Evolutionary conservation across 2,113 vertebrate species (phyloP).

Genomic region (Charadrius vociferus): DNA sequence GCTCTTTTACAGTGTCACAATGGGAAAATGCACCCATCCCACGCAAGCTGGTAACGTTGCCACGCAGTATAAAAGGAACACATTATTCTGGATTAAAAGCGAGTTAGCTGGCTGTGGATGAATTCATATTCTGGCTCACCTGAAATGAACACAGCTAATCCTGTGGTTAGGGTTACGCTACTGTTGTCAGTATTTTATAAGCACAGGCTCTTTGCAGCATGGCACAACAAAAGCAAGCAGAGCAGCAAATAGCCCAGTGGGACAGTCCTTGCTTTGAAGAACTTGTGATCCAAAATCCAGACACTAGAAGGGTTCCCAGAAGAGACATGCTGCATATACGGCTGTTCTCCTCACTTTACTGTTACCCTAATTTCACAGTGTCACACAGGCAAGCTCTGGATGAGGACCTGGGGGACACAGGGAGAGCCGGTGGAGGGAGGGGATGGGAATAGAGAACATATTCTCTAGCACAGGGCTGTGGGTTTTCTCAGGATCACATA

Average conservation of each 20-base stretch:
- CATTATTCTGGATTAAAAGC: neutral
- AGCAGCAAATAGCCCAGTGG: neutral
- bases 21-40: neutral
- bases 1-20: neutral
- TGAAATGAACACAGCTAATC: neutral
- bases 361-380: neutral
- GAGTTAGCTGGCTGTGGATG: neutral
- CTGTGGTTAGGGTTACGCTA: neutral
- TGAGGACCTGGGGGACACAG: too few relatives aligned
- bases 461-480: rapidly evolving
- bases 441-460: neutral
- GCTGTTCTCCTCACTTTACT: neutral
- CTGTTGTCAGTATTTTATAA: neutral
- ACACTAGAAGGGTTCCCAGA: neutral
- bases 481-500: neutral
- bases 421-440: neutral
- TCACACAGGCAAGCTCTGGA: neutral
- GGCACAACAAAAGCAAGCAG: neutral
- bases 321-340: rapidly evolving
- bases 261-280: neutral
- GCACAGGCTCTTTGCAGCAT: neutral
- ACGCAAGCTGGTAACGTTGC: rapidly evolving
- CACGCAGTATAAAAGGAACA: neutral
- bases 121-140: neutral
- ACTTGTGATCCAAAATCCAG: neutral